Conservation (phyloP, 2,113 vertebrate species). For the Myiagra hebetior region DNA sequence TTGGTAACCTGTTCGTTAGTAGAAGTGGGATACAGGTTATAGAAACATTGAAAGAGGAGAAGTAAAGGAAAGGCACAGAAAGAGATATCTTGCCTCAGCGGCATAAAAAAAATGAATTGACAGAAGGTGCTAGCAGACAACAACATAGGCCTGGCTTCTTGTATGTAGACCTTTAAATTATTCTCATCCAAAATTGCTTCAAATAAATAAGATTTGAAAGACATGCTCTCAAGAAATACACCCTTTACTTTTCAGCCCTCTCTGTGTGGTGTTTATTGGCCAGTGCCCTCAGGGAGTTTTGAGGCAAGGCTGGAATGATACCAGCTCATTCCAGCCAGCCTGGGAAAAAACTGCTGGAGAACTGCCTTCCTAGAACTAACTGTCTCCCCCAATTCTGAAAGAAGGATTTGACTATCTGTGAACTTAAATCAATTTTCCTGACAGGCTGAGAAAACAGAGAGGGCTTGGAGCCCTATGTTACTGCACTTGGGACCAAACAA, state of each 20-base stretch:
- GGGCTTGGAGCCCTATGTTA: not conserved
- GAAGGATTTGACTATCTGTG: not conserved
- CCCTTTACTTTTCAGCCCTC: not conserved
- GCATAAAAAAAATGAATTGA: not conserved
- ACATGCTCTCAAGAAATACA: not conserved
- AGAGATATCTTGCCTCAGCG: not conserved
- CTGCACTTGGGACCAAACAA: not conserved
- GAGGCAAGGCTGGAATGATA: not conserved
- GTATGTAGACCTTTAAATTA: not conserved
- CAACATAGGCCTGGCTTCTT: not conserved
- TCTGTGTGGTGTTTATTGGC: not conserved
- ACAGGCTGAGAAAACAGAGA: not conserved
- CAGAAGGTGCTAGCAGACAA: not conserved
- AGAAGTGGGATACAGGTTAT: not conserved
- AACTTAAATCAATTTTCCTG: not conserved
- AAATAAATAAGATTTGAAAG: not conserved
- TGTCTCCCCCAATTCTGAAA: not conserved
- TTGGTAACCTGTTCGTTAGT: not conserved
- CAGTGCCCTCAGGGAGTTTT: not conserved
- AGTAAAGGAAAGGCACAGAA: not conserved
- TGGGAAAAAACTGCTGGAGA: not conserved
- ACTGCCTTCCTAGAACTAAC: not conserved
- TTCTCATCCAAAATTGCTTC: not conserved
- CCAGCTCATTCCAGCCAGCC: not conserved
- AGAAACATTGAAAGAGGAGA: not conserved